These are phyloP conservation scores for Phoxinus dragarum DNA, from an alignment of 2,797 vertebrate genomes.

Conservation along the genomic window DNA sequence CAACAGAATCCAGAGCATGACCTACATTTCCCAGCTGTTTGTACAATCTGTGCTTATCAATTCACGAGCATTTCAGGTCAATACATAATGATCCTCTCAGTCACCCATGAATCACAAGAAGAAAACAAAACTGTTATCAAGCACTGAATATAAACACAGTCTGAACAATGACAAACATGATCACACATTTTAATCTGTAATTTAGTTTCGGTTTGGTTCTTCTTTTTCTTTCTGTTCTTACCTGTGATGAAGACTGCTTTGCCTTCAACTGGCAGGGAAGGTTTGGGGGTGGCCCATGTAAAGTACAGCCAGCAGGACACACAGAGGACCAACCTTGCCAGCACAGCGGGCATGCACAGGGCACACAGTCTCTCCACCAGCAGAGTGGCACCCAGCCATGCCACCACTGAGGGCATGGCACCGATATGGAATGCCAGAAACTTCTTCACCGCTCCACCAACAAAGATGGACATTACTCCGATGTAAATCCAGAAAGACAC, in stretches of 20 bases:
- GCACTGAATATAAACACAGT: background rate
- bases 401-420: conserved; percentile 70
- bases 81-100: conserved; percentile 9
- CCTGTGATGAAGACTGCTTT: conserved; percentile 81
- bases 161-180: background rate
- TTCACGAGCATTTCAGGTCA: conserved; percentile 16
- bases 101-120: background rate
- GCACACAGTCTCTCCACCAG: conserved; percentile 75
- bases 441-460: conserved; percentile 75
- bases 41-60: conserved; percentile 21
- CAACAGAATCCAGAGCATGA: conserved; percentile 19
- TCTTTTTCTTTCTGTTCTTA: conserved; percentile 59
- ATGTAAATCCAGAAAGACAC: conserved; percentile 80
- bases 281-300: conserved; percentile 41
- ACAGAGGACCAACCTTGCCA: conserved; percentile 67
- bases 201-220: background rate
- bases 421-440: conserved; percentile 72
- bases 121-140: background rate
- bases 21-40: conserved; percentile 19
- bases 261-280: conserved; percentile 64
- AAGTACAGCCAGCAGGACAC: conserved; percentile 68
- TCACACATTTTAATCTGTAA: background rate
- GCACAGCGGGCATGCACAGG: conserved; percentile 70
- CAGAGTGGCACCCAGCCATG: conserved; percentile 76
- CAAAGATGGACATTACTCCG: conserved; percentile 68